Evolutionary conservation across 2,888 invertebrate genomes (phyloP), one percentile per base, ranked within the genome.

Genomic region (Chrysomela aeneicollis): DNA sequence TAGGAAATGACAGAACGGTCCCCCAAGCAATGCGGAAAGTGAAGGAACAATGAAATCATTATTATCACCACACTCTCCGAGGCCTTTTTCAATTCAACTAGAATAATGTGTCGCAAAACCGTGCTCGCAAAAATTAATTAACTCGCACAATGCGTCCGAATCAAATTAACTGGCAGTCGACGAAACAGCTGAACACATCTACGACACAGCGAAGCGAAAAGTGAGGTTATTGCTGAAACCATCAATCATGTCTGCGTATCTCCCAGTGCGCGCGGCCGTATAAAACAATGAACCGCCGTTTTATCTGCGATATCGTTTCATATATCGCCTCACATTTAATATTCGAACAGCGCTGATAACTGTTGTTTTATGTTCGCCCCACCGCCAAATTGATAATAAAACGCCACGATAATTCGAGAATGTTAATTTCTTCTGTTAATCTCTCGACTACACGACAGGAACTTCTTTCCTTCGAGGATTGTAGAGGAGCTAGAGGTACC

Each of bases 271-370:
- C 64, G 67, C 60, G 70, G 64, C 69, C 72, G 70, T 73, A 73
- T 74, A 74, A 76, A 76, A 76, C 76, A 76, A 76, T 75, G 74
- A 76, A 72, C 72, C 70, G 68, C 70, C 69, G 70, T 68, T 69
- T 71, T 68, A 71, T 71, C 67, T 61, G 59, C 61, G 66, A 68
- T 69, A 68, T 35, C 2, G 10, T 71, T 69, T 68, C 69, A 68
- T 63, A 71, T 67, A 71, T 66, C 62, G 55, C 65, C 66, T 69
- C 67, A 64, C 69, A 69, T 69, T 71, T 68, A 64, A 66, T 70
- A 68, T 68, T 62, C 46, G 46, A 9, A 51, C 26, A 42, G 53
- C 35, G 68, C 57, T 66, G 67, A 61, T 61, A 61, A 61, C 61
- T 54, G 55, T 54, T 54, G 19, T 54, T 61, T 35, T 54, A 54